Evolutionary conservation across 2,888 invertebrate genomes (phyloP), one percentile per base, ranked within the genome.

Genomic region (Diaprepes abbreviatus): DNA sequence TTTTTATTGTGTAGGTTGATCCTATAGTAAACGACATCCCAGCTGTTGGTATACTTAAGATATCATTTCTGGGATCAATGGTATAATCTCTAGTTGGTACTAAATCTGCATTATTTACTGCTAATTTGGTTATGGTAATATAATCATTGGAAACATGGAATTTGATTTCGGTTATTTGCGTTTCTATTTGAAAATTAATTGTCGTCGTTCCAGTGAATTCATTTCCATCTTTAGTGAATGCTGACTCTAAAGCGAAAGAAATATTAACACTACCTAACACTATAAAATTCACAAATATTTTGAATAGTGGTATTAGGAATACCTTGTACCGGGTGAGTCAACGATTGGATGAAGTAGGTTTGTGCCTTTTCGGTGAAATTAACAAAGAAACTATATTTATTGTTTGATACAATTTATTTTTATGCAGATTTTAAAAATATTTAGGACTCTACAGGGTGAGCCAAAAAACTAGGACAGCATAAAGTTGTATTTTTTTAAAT

Each of bases 141-240:
- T 40, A 66, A 17, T 63, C 70, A 19, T 66, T 38, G 7, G 40
- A 19, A 14, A 64, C 60, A 16, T 73, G 71, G 0, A 73, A n/a
- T 19, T 55, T 45, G 17, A 73, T 33, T n/a, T 40, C 50, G 14
- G 38, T 60, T 9, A 64, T 65, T 5, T 17, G 19, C 35, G 54
- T 16, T 16, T 24, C 31, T 9, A 67, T 19, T 9, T n/a, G n/a
- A n/a, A 70, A 59, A 16, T 28, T 19, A 7, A 73, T 71, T 14
- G 59, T 38, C 2, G 52, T 60, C 28, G 35, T 58, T n/a, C 73
- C 73, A 4, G 17, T 7, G 33, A 57, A 73, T 1, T 43, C 24
- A 40, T 52, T 59, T 14, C 52, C 45, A 10, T n/a, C 60, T 19
- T 24, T 38, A 1, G 43, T 55, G n/a, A 72, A 63, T 14, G 40